Percentiles rank a stretch among this genome's conserved stretches.
phyloP scores from a whole-genome alignment of 2,888 invertebrate species.

The Mamestra brassicae region DNA sequence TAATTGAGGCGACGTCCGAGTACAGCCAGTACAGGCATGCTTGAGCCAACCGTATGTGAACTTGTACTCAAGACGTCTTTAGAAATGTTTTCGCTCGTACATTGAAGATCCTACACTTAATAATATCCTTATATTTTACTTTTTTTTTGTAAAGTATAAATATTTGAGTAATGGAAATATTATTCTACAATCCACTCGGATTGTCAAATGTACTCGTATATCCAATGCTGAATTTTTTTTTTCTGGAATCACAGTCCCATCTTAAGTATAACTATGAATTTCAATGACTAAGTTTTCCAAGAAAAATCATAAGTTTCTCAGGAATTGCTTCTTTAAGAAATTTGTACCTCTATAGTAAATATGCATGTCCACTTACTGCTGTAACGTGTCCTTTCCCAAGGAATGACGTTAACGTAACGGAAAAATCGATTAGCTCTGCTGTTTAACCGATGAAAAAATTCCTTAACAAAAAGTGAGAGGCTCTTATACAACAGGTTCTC shows the following conservation, averaged over 20 bases:
- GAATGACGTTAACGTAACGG: not conserved
- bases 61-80: conserved; percentile 19
- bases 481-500: not conserved
- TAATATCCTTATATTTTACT: not conserved
- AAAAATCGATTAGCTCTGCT: conserved; percentile 3
- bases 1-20: conserved; percentile 70
- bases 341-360: not conserved
- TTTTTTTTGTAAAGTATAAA: no score
- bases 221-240: not conserved
- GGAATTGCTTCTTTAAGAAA: not conserved
- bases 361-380: not conserved
- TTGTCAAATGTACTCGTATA: no score
- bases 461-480: not conserved
- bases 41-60: conserved; percentile 22
- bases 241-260: not conserved
- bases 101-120: not conserved
- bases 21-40: not conserved
- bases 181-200: no score
- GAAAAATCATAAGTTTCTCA: not conserved
- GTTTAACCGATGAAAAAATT: not conserved
- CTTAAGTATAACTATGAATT: not conserved
- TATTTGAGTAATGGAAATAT: no score
- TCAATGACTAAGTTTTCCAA: not conserved
- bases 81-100: conserved; percentile 1
- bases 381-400: not conserved